Evolutionary conservation across 1,140 invertebrate genomes (phyloP).

Genomic region (Apis laboriosa): DNA sequence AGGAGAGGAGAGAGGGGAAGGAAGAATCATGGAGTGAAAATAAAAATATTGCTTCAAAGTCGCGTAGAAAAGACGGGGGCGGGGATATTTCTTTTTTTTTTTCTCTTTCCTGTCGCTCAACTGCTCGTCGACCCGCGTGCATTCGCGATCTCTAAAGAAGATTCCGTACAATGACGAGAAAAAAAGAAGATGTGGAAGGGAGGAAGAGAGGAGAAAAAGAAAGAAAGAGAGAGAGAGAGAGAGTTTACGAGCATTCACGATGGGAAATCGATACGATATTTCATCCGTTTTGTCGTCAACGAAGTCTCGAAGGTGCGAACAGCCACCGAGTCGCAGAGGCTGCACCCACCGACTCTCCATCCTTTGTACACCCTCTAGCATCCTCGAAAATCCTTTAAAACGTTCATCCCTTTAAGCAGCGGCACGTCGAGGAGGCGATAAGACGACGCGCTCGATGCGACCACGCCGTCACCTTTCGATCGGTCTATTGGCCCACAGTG

Average conservation of each 20-base stretch:
- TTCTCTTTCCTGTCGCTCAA: not conserved
- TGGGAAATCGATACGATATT: slow-evolving; percentile 76
- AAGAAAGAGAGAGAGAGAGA: not conserved
- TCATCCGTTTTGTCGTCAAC: slow-evolving; percentile 72
- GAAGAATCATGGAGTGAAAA: not conserved
- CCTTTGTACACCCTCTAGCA: slow-evolving; percentile 37
- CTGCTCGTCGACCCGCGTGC: slow-evolving; percentile 29
- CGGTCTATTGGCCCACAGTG: slow-evolving; percentile 45
- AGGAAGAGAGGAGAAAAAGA: not conserved
- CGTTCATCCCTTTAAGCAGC: slow-evolving; percentile 66
- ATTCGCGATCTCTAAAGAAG: slow-evolving; percentile 21
- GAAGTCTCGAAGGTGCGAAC: slow-evolving; percentile 53
- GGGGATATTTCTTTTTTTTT: slow-evolving; percentile 4
- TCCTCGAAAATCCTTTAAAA: slow-evolving; percentile 67
- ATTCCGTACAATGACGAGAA: slow-evolving; percentile 2
- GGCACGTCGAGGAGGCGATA: slow-evolving; percentile 60
- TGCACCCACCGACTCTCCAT: slow-evolving; percentile 11
- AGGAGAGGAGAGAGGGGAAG: not conserved
- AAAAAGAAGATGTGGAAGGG: not conserved
- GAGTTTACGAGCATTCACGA: slow-evolving; percentile 51
- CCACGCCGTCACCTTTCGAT: slow-evolving; percentile 50
- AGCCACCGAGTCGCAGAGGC: slow-evolving; percentile 32
- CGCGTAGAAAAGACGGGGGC: not conserved
- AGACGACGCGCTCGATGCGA: slow-evolving; percentile 49
- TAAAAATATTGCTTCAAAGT: slow-evolving; percentile 25